Evolutionary conservation across 2,113 vertebrate species (phyloP), one percentile per base, ranked within the genome.

Genomic region (Cyprinus carpio): DNA sequence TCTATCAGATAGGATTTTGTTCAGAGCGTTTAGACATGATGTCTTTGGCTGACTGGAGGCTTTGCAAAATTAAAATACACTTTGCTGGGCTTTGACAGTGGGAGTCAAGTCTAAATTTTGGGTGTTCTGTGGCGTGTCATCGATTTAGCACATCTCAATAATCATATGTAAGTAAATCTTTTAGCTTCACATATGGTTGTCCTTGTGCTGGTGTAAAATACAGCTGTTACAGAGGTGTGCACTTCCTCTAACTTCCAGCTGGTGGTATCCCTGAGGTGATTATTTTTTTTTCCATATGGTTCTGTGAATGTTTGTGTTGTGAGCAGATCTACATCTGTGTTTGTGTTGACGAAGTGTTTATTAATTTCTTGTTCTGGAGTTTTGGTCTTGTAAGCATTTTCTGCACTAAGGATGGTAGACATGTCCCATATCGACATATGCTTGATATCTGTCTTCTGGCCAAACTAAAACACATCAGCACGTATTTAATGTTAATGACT

Each of bases 211-310:
- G 40, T 67, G 40, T 67, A 49, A 31, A 46, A 8, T 49, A 15
- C 1, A 18, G 37, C 4, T 25, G 40, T 67, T 81, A 23, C 54
- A 40, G 15, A 64, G 16, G 56, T 72, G 37, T 88, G 84, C 60
- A 81, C 18, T 87, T 65, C 87, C 77, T 77, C 58, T 75, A 64
- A 72, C 37, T 56, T 43, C 84, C 90, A 89, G 87, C 71, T 89
- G 90, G 86, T 83, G 90, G 85, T 88, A 79, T 78, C 64, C 87
- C 84, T 67, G 87, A 88, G 77, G 85, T 69, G 29, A 58, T 80
- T 60, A 79, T 71, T 79, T 60, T 60, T 83, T 71, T 79, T 60
- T 37, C 64, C 29, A 58, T n/a, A 20, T 25, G 29, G 2, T 31
- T 31, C 18, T 78, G 40, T 74, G 75, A 80, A 13, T 85, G 49